phyloP scores from a whole-genome alignment of 2,113 vertebrate genomes.

The Podilymbus podiceps region DNA sequence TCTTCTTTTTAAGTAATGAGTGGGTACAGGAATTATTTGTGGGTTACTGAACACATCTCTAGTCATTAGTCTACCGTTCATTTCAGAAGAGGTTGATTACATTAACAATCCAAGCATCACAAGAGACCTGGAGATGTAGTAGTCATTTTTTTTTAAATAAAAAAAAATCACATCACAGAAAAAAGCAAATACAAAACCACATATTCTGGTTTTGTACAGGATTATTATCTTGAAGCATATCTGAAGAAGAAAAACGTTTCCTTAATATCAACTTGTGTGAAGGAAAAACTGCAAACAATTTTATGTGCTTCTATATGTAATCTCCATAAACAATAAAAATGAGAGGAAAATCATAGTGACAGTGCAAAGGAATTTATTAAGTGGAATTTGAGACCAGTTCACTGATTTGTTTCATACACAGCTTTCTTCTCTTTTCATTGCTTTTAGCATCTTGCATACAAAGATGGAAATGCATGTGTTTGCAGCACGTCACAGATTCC shows the following conservation, averaged over 20 bases:
- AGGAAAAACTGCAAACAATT: not conserved
- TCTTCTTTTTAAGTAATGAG: not conserved
- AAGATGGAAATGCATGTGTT: not conserved
- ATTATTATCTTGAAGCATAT: not conserved
- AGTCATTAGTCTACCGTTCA: not conserved
- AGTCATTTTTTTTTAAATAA: not conserved
- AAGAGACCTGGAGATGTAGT: not conserved
- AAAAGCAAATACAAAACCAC: not conserved
- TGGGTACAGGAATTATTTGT: not conserved
- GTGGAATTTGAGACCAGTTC: not conserved
- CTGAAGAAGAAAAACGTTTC: not conserved
- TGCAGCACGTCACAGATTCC: not conserved
- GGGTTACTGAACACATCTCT: conserved; percentile 58
- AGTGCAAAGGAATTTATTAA: not conserved
- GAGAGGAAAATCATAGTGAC: not conserved
- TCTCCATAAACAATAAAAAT: not conserved
- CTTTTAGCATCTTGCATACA: not conserved
- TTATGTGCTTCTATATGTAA: not conserved
- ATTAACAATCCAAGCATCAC: conserved; percentile 7
- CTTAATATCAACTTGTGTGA: not conserved
- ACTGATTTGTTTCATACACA: not conserved
- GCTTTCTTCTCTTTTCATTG: not conserved
- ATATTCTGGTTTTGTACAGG: not conserved
- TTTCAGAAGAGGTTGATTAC: conserved; percentile 25
- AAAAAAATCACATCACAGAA: not conserved